Conservation (phyloP, 2,888 invertebrate species). For the Xestobium rufovillosum region DNA sequence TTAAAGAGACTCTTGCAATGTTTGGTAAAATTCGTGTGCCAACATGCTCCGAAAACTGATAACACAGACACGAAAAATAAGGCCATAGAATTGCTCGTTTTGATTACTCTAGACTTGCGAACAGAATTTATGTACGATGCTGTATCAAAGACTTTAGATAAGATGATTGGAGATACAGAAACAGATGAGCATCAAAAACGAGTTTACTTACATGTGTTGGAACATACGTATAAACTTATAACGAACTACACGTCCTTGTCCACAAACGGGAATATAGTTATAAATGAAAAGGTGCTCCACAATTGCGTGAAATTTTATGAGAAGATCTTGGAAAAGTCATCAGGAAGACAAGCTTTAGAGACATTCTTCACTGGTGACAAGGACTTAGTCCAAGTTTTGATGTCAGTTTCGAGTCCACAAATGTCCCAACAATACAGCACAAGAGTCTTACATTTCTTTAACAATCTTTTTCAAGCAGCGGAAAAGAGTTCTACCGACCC, state of each 20-base stretch:
- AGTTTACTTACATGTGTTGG: slow-evolving; percentile 56
- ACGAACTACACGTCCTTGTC: slow-evolving; percentile 50
- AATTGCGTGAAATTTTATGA: slow-evolving; percentile 80
- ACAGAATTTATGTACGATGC: slow-evolving; percentile 66
- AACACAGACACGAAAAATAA: slow-evolving; percentile 55
- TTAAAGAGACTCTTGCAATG: slow-evolving; percentile 58
- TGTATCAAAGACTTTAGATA: slow-evolving; percentile 55
- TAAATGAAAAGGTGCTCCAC: slow-evolving; percentile 56
- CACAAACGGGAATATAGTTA: slow-evolving; percentile 22
- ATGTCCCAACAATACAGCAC: slow-evolving; percentile 65
- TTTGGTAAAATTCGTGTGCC: slow-evolving; percentile 57
- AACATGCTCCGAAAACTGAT: slow-evolving; percentile 55
- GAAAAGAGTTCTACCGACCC: slow-evolving; percentile 56
- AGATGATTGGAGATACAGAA: slow-evolving; percentile 54
- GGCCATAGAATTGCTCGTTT: slow-evolving; percentile 62
- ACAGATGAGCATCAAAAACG: slow-evolving; percentile 58
- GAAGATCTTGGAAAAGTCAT: slow-evolving; percentile 71
- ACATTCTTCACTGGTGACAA: slow-evolving; percentile 67
- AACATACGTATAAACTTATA: slow-evolving; percentile 61
- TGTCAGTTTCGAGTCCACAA: slow-evolving; percentile 72
- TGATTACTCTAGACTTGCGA: slow-evolving; percentile 68
- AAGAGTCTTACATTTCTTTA: slow-evolving; percentile 72
- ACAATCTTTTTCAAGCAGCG: slow-evolving; percentile 59
- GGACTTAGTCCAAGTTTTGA: slow-evolving; percentile 68
- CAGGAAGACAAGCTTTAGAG: slow-evolving; percentile 75